Conservation (phyloP, 2,888 invertebrate species). For the Fragum whitleyi region DNA sequence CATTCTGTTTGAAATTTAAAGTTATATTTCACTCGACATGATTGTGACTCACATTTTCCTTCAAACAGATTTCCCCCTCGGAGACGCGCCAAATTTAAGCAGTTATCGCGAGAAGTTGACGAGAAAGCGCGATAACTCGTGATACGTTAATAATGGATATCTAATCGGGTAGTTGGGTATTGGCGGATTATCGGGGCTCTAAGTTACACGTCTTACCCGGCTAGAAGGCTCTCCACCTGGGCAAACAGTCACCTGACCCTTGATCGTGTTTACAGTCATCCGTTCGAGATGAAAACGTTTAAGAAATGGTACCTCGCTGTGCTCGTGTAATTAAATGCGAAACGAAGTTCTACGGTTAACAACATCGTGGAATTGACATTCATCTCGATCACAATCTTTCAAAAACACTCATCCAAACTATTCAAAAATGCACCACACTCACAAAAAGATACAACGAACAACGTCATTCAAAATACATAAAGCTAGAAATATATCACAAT, state of each 20-base stretch:
- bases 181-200: conserved; percentile 46
- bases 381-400: too few relatives aligned
- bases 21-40: conserved; percentile 17
- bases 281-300: too few relatives aligned
- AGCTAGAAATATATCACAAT: too few relatives aligned
- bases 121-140: conserved; percentile 64
- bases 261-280: too few relatives aligned
- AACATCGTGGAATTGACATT: too few relatives aligned
- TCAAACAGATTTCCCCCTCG: not conserved
- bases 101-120: conserved; percentile 64
- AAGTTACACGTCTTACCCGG: conserved; percentile 29
- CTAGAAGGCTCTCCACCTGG: conserved; percentile 53
- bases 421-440: too few relatives aligned
- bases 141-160: conserved; percentile 62
- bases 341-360: too few relatives aligned
- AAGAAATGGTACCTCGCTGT: too few relatives aligned
- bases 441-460: too few relatives aligned
- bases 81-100: conserved; percentile 58
- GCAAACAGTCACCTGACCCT: conserved; percentile 28
- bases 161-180: conserved; percentile 48
- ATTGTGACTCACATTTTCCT: not conserved
- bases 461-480: too few relatives aligned
- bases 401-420: too few relatives aligned
- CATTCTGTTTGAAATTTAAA: conserved; percentile 18
- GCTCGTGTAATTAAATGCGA: too few relatives aligned